phyloP scores from a whole-genome alignment of 2,113 vertebrate species.

The Oophaga pumilio region DNA sequence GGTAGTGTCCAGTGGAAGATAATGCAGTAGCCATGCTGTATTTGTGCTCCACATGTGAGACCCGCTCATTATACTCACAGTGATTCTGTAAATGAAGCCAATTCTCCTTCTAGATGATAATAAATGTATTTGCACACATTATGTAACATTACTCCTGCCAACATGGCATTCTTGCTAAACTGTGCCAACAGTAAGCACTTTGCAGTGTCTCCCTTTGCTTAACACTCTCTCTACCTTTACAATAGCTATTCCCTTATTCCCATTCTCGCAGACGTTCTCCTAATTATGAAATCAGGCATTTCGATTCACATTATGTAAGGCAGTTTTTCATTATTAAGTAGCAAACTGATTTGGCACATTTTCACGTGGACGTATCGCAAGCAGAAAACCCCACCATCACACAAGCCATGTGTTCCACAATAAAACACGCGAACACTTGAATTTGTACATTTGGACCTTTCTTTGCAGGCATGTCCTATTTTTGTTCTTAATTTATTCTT shows the following conservation, averaged over 20 bases:
- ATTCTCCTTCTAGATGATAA: conserved; percentile 2
- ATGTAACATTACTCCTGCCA: conserved; percentile 1
- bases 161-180: conserved; percentile 3
- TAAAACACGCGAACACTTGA: background rate
- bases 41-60: background rate
- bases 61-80: background rate
- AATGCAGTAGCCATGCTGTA: background rate
- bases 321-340: conserved; percentile 5
- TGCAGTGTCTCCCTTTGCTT: background rate
- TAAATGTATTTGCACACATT: conserved; percentile 19
- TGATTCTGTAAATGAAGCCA: background rate
- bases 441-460: background rate
- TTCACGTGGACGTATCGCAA: background rate
- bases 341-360: background rate
- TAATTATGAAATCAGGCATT: conserved; percentile 15
- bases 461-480: background rate
- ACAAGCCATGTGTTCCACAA: background rate
- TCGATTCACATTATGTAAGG: background rate
- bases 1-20: background rate
- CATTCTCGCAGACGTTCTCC: background rate
- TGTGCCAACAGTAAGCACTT: background rate
- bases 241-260: conserved; percentile 12
- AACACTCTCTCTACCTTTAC: background rate
- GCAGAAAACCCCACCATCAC: background rate
- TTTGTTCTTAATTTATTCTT: too few species aligned